These are phyloP conservation scores for Drosophila ezoana DNA, from an alignment of 2,888 invertebrate species.

Conservation along the genomic window DNA sequence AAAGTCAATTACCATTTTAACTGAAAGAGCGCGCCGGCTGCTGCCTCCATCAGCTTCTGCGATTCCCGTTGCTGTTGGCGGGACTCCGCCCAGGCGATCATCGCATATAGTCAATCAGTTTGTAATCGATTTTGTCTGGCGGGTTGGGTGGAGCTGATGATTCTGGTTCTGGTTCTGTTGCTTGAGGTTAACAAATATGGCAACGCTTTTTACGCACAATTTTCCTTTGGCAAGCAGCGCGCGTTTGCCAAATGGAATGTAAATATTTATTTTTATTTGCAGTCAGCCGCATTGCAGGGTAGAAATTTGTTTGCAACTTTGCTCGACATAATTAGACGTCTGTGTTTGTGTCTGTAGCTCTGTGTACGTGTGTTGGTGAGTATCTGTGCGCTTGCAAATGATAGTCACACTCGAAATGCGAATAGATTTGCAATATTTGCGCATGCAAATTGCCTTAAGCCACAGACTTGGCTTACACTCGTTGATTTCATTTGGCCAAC, in stretches of 20 bases:
- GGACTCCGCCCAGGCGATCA: conserved; percentile 35
- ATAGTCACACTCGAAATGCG: conserved; percentile 49
- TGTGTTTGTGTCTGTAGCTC: conserved; percentile 37
- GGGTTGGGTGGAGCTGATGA: conserved; percentile 10
- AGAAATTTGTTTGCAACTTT: conserved; percentile 70
- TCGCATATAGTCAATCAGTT: conserved; percentile 70
- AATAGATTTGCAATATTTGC: conserved; percentile 76
- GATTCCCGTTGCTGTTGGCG: conserved; percentile 6
- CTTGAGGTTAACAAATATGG: conserved; percentile 81
- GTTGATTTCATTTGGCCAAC: conserved; percentile 43
- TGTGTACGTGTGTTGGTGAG: conserved; percentile 7
- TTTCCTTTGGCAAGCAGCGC: conserved; percentile 65
- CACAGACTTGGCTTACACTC: conserved; percentile 71
- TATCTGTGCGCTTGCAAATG: conserved; percentile 56
- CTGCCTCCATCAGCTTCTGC: conserved; percentile 15
- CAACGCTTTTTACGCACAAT: conserved; percentile 78
- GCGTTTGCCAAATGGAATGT: conserved; percentile 78
- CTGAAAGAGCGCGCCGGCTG: conserved; percentile 50
- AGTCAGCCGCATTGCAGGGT: conserved; percentile 44
- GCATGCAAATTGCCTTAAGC: conserved; percentile 74
- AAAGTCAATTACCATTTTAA: conserved; percentile 80
- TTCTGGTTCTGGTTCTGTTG: conserved; percentile 54
- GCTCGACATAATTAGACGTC: conserved; percentile 75
- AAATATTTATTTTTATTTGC: conserved; percentile 80
- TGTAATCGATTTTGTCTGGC: conserved; percentile 76